Conservation (phyloP, 2,113 vertebrate species). For the Limanda limanda region DNA sequence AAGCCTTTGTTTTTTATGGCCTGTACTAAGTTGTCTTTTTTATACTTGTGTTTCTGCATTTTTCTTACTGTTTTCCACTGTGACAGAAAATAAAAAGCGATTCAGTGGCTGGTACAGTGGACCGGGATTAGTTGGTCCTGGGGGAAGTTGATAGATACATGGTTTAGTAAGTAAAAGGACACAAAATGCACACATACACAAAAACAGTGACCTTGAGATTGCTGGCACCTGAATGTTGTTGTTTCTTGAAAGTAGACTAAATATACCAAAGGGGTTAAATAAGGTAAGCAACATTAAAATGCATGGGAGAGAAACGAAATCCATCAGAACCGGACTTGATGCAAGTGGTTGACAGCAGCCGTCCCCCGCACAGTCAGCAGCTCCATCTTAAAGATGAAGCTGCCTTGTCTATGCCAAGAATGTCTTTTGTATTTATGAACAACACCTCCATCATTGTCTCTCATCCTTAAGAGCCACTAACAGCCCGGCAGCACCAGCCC, state of each 20-base stretch:
- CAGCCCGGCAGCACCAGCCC: constrained; percentile 31
- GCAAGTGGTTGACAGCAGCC: constrained; percentile 38
- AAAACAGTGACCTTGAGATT: constrained; percentile 49
- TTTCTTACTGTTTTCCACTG: constrained; percentile 28
- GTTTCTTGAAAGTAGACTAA: neutral
- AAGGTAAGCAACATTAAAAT: constrained; percentile 51
- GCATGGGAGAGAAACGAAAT: constrained; percentile 45
- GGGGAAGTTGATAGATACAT: neutral
- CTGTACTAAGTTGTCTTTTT: constrained; percentile 41
- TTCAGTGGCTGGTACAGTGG: neutral
- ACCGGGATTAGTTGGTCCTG: neutral
- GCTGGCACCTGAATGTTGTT: constrained; percentile 18
- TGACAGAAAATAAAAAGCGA: constrained; percentile 19
- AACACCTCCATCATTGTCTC: neutral
- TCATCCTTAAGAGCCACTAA: neutral
- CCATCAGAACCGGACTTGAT: neutral
- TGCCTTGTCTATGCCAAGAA: neutral
- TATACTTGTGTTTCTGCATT: constrained; percentile 18
- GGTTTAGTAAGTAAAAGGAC: no score
- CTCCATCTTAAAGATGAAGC: constrained; percentile 15
- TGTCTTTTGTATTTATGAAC: constrained; percentile 20
- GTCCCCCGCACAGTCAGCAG: constrained; percentile 8
- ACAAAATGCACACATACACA: constrained; percentile 2
- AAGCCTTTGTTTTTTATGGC: constrained; percentile 54
- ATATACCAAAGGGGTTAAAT: neutral